Evolutionary conservation across 2,113 vertebrate species (phyloP).

Genomic region (Corythaeola cristata): DNA sequence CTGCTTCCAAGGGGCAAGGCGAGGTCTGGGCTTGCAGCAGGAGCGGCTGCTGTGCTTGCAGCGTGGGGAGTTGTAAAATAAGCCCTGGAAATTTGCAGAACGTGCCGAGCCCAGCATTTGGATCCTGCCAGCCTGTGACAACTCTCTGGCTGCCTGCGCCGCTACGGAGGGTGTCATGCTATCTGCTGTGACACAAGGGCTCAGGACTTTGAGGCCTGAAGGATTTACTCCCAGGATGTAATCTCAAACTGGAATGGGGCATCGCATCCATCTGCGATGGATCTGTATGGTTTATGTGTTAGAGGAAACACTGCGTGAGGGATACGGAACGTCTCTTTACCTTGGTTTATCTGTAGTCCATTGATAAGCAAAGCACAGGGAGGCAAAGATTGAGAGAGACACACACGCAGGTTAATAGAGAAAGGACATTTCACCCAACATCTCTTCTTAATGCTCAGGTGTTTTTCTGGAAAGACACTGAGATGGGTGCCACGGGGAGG

Average conservation of each 20-base stretch:
- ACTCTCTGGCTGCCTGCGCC: neutral
- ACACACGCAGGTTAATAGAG: neutral
- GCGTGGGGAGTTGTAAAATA: neutral
- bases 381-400: neutral
- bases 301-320: neutral
- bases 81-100: neutral
- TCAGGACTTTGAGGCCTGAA: neutral
- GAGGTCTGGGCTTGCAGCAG: neutral
- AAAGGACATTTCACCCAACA: neutral
- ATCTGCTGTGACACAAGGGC: neutral
- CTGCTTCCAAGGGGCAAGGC: neutral
- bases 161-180: no score
- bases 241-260: neutral
- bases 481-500: neutral
- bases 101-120: fast-evolving
- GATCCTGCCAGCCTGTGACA: neutral
- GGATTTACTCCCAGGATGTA: neutral
- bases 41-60: neutral
- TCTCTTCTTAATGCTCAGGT: neutral
- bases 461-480: neutral
- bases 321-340: neutral
- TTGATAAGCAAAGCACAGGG: neutral
- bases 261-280: neutral
- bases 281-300: neutral
- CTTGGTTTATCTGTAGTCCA: conserved; percentile 49